Evolutionary conservation across 2,888 invertebrate genomes (phyloP), one percentile per base, ranked within the genome.

Genomic region (Eledone cirrhosa): DNA sequence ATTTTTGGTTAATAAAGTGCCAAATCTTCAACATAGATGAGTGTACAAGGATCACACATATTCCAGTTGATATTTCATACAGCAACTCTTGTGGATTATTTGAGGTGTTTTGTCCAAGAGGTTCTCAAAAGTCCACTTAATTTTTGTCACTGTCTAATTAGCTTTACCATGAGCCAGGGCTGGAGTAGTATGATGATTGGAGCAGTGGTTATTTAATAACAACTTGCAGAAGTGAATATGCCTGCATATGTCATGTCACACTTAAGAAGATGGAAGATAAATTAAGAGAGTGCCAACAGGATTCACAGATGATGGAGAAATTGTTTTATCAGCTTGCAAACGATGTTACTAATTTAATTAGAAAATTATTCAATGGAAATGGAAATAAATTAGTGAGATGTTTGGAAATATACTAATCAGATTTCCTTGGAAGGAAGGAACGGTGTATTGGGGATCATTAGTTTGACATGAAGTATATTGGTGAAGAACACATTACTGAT

Each of bases 271-370:
- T 29, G 80, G 79, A 78, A 78, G 79, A 77, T 78, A 79, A 81
- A 77, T 77, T 72, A 81, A 82, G 78, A 82, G 78, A 78, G 78
- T 78, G 80, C 82, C 84, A 85, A 84, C 84, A 16, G 11, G 41
- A 83, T 80, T 80, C 53, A 77, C 75, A 80, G 81, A 84, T 85
- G 85, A 85, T 81, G 80, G 77, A 77, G 78, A 80, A 84, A 85
- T 85, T 84, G 82, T 82, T 86, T 85, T 85, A 86, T 85, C 85
- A 83, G 83, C 84, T 81, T 82, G 84, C 84, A 84, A 86, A 85
- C 86, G 85, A 84, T 82, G 81, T 75, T 80, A 77, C 81, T 83
- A 86, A 86, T 86, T 83, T 76, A 82, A 84, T 86, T 84, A 83
- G 82, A 80, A 82, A 84, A 85, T 86, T 85, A 85, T 85, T 84